These are phyloP conservation scores for Smittia aterrima DNA, from an alignment of 2,888 invertebrate genomes.

Conservation along the genomic window DNA sequence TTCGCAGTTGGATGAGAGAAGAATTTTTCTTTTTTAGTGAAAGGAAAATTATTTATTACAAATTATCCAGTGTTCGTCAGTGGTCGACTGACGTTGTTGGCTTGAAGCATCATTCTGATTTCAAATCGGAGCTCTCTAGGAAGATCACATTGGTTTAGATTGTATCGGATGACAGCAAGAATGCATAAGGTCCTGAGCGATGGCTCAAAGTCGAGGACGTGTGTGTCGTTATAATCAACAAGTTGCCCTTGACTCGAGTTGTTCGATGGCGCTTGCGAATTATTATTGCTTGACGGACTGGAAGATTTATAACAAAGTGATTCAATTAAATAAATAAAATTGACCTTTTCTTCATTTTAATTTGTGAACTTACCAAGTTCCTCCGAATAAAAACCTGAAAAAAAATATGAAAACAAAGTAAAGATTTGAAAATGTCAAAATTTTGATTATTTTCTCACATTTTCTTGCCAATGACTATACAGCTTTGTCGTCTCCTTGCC, in stretches of 20 bases:
- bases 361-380: conserved; percentile 26
- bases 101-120: conserved; percentile 66
- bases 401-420: no score
- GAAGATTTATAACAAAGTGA: neutral
- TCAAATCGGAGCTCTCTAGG: conserved; percentile 66
- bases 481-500: conserved; percentile 73
- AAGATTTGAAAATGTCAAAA: neutral
- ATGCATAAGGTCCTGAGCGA: conserved; percentile 71
- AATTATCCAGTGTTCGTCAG: conserved; percentile 56
- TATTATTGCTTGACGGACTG: conserved; percentile 30
- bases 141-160: conserved; percentile 62
- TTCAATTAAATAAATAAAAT: neutral
- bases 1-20: no score
- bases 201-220: conserved; percentile 76
- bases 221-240: conserved; percentile 79
- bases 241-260: conserved; percentile 48
- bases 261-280: conserved; percentile 9
- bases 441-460: conserved; percentile 55
- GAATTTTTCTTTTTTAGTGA: no score
- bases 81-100: conserved; percentile 65
- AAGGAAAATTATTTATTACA: no score
- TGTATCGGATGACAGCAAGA: conserved; percentile 63
- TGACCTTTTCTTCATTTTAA: neutral
- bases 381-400: neutral
- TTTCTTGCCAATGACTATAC: conserved; percentile 68